phyloP scores from a whole-genome alignment of 2,888 invertebrate species.

The Heliothis peltigera region DNA sequence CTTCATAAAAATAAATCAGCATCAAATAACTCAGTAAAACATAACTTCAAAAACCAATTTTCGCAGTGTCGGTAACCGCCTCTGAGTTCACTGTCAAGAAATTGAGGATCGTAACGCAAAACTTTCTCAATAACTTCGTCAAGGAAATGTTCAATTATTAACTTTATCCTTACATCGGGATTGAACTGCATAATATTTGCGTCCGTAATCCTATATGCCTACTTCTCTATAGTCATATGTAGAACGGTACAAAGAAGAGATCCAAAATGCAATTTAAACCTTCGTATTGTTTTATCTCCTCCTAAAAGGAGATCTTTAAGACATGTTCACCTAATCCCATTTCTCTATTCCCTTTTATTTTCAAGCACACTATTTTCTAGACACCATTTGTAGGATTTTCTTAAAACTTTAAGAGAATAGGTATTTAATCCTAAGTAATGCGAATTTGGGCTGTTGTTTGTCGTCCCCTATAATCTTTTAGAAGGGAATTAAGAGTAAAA shows the following conservation, averaged over 20 bases:
- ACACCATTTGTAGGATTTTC: conserved; percentile 63
- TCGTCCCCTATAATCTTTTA: conserved; percentile 60
- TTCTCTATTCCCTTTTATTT: conserved; percentile 60
- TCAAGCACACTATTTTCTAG: conserved; percentile 53
- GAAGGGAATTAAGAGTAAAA: conserved; percentile 49
- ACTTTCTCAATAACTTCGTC: conserved; percentile 78
- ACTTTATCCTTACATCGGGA: conserved; percentile 70
- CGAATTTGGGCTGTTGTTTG: conserved; percentile 61
- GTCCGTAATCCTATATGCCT: conserved; percentile 23
- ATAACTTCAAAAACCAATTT: conserved; percentile 65
- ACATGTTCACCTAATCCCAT: conserved; percentile 66
- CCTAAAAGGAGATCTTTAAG: conserved; percentile 51
- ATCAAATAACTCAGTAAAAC: conserved; percentile 35
- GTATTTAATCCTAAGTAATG: conserved; percentile 64
- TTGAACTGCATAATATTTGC: conserved; percentile 41
- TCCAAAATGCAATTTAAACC: no score
- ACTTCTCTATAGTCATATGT: background rate
- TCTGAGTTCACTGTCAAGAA: conserved; percentile 67
- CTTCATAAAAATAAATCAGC: background rate
- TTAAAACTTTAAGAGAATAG: conserved; percentile 55
- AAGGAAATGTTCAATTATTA: conserved; percentile 81
- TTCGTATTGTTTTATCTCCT: background rate
- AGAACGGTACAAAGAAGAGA: no score
- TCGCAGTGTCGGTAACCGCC: conserved; percentile 58
- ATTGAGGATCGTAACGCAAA: conserved; percentile 65